Conservation (phyloP, 2,113 vertebrate genomes). For the Brienomyrus brachyistius region DNA sequence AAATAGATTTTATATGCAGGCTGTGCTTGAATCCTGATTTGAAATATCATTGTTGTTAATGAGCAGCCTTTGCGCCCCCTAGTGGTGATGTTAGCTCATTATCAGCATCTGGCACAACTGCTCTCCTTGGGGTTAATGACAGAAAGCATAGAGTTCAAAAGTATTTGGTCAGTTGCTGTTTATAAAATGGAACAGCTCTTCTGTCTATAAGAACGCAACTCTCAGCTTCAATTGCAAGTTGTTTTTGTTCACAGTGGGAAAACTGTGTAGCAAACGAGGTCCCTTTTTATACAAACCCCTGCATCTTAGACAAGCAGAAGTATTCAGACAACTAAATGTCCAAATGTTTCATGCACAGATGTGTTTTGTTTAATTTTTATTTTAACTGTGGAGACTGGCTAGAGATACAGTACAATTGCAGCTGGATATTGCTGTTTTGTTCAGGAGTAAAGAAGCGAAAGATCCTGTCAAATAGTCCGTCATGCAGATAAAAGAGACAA, state of each 20-base stretch:
- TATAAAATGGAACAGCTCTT: not conserved
- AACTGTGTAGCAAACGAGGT: not conserved
- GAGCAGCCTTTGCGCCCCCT: slow-evolving; percentile 9
- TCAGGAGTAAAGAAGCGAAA: not conserved
- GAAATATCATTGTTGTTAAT: too few relatives aligned
- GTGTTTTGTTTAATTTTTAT: not conserved
- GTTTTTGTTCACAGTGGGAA: not conserved
- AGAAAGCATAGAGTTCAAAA: not conserved
- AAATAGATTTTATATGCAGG: not conserved
- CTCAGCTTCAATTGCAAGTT: not conserved
- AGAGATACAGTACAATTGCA: not conserved
- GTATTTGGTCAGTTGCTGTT: not conserved
- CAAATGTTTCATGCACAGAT: not conserved
- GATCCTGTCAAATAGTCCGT: not conserved
- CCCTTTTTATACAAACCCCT: not conserved
- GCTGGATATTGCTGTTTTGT: not conserved
- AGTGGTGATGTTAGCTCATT: not conserved
- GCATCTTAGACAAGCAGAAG: not conserved
- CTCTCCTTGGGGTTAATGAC: not conserved
- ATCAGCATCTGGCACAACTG: not conserved
- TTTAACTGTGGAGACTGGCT: not conserved
- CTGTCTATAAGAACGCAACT: not conserved
- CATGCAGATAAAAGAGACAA: not conserved
- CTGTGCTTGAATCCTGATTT: not conserved
- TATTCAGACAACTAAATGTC: not conserved